A percentile compares a stretch with the other conserved stretches of the same genome.
Conservation (phyloP, 2,113 vertebrate species). For the Uropsilus gracilis region DNA sequence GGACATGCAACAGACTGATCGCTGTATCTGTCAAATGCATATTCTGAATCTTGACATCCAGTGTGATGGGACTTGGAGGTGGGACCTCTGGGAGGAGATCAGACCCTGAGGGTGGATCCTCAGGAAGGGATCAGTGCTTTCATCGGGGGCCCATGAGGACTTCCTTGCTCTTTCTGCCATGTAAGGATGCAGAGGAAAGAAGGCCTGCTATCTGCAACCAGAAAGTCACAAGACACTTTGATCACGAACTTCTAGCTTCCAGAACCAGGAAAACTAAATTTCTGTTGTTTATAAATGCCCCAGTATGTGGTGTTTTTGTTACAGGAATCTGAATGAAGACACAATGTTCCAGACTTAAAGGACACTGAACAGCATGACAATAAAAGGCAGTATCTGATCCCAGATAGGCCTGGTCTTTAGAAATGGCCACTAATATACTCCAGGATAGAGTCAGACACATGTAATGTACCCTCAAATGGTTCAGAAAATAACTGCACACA, state of each 20-base stretch:
- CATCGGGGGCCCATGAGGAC: neutral
- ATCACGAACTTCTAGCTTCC: neutral
- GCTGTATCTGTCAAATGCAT: neutral
- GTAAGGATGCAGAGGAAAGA: neutral
- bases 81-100: neutral
- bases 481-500: neutral
- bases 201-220: neutral
- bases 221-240: neutral
- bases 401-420: neutral
- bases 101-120: neutral
- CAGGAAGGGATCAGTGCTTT: neutral
- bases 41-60: neutral
- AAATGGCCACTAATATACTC: neutral
- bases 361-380: neutral
- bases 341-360: neutral
- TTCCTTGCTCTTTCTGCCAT: neutral
- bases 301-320: neutral
- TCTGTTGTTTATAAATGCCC: neutral
- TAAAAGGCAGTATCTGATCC: neutral
- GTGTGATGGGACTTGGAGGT: neutral
- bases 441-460: neutral
- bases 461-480: neutral
- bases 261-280: neutral
- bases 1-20: neutral
- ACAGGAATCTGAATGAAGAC: neutral